Percentiles rank a stretch among this genome's conserved stretches.
These are phyloP conservation scores for Troilus luridus DNA, from an alignment of 2,888 invertebrate genomes.

Conservation along the genomic window DNA sequence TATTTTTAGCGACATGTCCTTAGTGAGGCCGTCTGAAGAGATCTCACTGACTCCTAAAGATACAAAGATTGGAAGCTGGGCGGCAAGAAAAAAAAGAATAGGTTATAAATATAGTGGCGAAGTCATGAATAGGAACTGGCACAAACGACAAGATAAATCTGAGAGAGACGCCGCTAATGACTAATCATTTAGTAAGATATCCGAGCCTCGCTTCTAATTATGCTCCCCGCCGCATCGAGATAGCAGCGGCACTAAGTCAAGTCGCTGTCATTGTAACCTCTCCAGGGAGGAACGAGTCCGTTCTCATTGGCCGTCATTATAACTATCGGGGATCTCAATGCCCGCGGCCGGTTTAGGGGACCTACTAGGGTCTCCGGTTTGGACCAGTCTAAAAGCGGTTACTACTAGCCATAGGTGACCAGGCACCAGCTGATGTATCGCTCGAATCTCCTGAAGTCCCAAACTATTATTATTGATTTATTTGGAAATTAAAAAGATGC, in stretches of 20 bases:
- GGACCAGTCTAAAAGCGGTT: neutral
- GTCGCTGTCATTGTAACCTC: neutral
- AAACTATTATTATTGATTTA: no score
- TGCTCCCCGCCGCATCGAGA: neutral
- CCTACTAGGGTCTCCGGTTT: neutral
- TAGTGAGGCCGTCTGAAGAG: neutral
- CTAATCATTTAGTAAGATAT: constrained; percentile 50
- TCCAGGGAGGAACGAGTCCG: neutral
- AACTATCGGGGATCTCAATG: neutral
- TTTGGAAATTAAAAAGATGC: no score
- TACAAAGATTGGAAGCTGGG: neutral
- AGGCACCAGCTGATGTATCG: no score
- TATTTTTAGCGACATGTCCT: neutral
- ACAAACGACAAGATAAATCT: constrained; percentile 28
- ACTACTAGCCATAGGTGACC: no score
- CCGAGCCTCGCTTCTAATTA: neutral
- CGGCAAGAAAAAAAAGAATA: neutral
- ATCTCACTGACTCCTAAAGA: neutral
- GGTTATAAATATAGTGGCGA: neutral
- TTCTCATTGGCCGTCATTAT: neutral
- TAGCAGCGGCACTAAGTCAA: neutral
- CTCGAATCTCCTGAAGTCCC: no score
- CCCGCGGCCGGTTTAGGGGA: neutral
- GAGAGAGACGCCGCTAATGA: constrained; percentile 24
- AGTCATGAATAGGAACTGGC: constrained; percentile 46